Conservation (phyloP, 2,888 invertebrate species). For the Tipula confusa region DNA sequence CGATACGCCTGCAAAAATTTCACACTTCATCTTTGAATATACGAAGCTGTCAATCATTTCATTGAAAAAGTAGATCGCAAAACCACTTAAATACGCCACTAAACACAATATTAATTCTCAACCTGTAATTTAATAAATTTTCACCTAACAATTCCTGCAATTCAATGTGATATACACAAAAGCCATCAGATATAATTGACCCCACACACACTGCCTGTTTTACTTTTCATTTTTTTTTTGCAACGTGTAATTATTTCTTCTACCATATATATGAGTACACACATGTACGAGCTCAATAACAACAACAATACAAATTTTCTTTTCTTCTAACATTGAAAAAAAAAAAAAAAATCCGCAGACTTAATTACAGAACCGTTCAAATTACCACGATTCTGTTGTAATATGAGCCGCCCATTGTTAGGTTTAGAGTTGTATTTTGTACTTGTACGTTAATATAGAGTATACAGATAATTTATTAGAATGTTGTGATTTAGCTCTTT, state of each 20-base stretch:
- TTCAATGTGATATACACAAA: not conserved
- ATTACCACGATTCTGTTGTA: not conserved
- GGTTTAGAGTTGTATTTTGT: not conserved
- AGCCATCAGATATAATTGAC: not conserved
- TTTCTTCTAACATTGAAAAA: not conserved
- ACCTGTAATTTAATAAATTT: not conserved
- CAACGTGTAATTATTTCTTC: not conserved
- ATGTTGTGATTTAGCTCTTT: not conserved
- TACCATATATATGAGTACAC: not conserved
- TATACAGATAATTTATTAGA: not conserved
- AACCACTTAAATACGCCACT: not conserved
- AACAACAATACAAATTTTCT: not conserved
- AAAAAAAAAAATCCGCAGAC: not conserved
- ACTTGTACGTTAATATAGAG: not conserved
- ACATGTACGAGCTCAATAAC: not conserved
- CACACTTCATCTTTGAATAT: not conserved
- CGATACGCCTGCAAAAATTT: not conserved
- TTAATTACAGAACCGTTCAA: slow-evolving; percentile 16
- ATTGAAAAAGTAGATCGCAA: not conserved
- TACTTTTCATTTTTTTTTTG: not conserved
- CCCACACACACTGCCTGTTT: not conserved
- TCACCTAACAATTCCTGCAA: not conserved
- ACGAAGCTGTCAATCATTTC: not conserved
- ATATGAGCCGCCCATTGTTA: slow-evolving; percentile 9
- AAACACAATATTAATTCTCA: not conserved